Evolutionary conservation across 1,140 invertebrate genomes (phyloP), one percentile per base, ranked within the genome.

Genomic region (Drosophila pandora): DNA sequence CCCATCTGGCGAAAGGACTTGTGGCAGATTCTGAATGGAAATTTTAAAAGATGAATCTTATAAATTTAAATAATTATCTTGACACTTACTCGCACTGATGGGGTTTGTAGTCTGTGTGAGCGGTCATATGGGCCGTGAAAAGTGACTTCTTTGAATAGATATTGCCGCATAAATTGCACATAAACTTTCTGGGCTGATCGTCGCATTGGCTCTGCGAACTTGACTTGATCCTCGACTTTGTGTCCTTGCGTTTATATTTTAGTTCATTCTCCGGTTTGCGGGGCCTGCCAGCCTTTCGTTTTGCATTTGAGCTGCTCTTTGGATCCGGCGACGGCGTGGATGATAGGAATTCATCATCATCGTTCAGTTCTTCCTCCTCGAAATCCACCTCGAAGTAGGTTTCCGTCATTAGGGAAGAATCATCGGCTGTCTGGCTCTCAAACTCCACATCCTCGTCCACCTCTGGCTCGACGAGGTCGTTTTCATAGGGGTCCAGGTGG

Each of bases 71-170:
- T 28, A 30, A 3, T 25, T 39, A 39, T 34, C 17, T 4, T 47
- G 6, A 2, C 17, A 68, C 87, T 61, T 74, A 91, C 90, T 91
- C 90, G 90, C 90, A 91, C 34, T 91, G 75, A 30, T 91, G 87
- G 0, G 90, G 85, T 49, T 90, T 91, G 45, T 81, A 85, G 25
- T 90, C 75, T 2, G 75, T 70, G 34, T 91, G 90, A 3, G 69
- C 54, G 17, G 60, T 78, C 87, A 89, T 82, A 32, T 91, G 90
- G 21, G 76, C 63, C 0, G 60, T 77, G 47, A 88, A 91, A 0
- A 57, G 6, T 0, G 83, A 62, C 53, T 80, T 88, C 32, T 85
- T 90, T 1, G 58, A 50, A 49, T 74, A 90, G 10, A 89, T 63
- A 56, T 91, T 85, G 6, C 90, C 83, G 30, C 90, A 91, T 3